These are phyloP conservation scores for Margaritifera margaritifera DNA, from an alignment of 2,888 invertebrate genomes.

Conservation along the genomic window DNA sequence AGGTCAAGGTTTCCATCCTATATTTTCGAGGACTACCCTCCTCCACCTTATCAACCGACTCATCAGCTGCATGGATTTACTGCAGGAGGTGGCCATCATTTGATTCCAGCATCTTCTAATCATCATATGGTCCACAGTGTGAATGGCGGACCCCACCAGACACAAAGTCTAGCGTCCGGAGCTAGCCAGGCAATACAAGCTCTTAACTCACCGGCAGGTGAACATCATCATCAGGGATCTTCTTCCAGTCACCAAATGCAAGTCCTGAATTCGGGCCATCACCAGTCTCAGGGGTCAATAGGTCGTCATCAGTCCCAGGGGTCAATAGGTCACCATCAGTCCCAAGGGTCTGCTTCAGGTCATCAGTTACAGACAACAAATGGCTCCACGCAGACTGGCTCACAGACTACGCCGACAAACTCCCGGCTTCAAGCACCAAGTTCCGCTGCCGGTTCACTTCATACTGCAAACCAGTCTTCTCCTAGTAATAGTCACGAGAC, in stretches of 20 bases:
- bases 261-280: neutral
- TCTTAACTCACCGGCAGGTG: neutral
- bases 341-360: slow-evolving; percentile 34
- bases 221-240: slow-evolving; percentile 15
- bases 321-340: slow-evolving; percentile 26
- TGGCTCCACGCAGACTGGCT: slow-evolving; percentile 17
- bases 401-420: slow-evolving; percentile 32
- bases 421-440: slow-evolving; percentile 29
- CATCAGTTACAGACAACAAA: slow-evolving; percentile 22
- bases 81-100: no score
- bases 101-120: no score
- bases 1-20: slow-evolving; percentile 47
- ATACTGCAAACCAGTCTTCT: slow-evolving; percentile 19
- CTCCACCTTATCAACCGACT: slow-evolving; percentile 64
- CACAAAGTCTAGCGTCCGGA: no score
- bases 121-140: no score
- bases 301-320: slow-evolving; percentile 29
- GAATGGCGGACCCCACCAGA: no score
- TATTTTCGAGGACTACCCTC: slow-evolving; percentile 62
- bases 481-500: slow-evolving; percentile 6
- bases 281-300: slow-evolving; percentile 25
- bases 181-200: no score
- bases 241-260: slow-evolving; percentile 2
- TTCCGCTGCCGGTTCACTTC: slow-evolving; percentile 16
- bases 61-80: slow-evolving; percentile 24